Evolutionary conservation across 2,113 vertebrate genomes (phyloP), one percentile per base, ranked within the genome.

Genomic region (Megaceryle torquata): DNA sequence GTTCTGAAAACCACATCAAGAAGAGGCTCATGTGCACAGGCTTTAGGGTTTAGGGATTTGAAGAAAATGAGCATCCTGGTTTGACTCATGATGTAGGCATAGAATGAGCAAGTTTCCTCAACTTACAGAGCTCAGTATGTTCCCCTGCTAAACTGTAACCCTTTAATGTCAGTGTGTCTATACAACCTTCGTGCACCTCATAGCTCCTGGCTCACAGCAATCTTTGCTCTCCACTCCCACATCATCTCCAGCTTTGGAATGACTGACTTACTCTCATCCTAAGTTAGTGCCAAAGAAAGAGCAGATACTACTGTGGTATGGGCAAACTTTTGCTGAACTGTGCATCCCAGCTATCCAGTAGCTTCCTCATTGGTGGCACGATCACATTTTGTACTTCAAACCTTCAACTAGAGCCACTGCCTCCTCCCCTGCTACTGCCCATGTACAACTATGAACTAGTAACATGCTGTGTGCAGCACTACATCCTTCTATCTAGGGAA

Each of bases 1-100:
- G 67, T 94, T 94, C 95, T 37, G 85, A 82, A 95, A 93, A 95
- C 76, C 84, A 92, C 71, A 95, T 87, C 79, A 85, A 96, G 83
- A 92, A 89, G 68, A 92, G 61, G 80, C 83, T 95, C 82, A 86
- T 82, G 82, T 77, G 89, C 85, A 88, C 0, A 0, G 54, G 81
- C 82, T 94, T 87, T 72, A 90, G 70, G 31, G 82, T 90, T 93
- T 92, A 92, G 79, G 89, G 95, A 95, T 80, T 82, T 85, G 75
- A 89, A 79, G 81, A 89, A 93, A 91, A 95, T 44, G 61, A 74
- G 50, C 78, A 95, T 92, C 69, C 76, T 65, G 26, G 86, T 76
- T 95, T 95, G 88, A 95, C 76, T 94, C 79, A 93, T 68, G 86
- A 86, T 15, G 61, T 68, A 95, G 86, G 91, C 93, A 95, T 50